These are phyloP conservation scores for Synergus umbraculus DNA, from an alignment of 2,888 invertebrate genomes.

Conservation along the genomic window DNA sequence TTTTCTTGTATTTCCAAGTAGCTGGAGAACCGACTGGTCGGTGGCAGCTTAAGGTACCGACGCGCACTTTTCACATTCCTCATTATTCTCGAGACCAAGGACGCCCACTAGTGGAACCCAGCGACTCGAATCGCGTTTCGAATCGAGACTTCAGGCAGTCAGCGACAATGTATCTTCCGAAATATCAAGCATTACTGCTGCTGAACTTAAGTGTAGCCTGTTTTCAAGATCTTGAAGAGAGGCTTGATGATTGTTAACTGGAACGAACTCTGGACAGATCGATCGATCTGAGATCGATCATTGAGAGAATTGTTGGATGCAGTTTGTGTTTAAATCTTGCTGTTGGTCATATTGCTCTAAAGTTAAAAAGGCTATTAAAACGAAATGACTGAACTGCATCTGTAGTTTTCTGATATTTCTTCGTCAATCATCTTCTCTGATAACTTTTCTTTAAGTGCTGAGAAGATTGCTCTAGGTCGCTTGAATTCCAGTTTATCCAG, in stretches of 20 bases:
- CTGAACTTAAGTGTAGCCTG: constrained; percentile 8
- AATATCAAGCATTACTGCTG: constrained; percentile 40
- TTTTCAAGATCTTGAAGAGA: background rate
- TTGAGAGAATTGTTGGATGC: background rate
- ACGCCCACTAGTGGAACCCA: constrained; percentile 50
- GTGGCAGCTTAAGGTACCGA: constrained; percentile 41
- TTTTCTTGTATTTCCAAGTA: constrained; percentile 18
- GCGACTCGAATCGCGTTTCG: constrained; percentile 28
- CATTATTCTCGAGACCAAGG: constrained; percentile 58
- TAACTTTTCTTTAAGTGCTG: background rate
- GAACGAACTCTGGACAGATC: background rate
- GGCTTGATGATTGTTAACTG: background rate
- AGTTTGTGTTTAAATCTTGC: background rate
- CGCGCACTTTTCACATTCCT: constrained; percentile 58
- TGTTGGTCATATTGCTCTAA: too few species aligned
- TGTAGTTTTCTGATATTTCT: background rate
- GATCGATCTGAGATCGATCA: background rate
- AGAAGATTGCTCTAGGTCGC: background rate
- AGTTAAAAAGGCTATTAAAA: too few species aligned
- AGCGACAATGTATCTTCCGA: constrained; percentile 52
- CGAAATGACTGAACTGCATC: too few species aligned
- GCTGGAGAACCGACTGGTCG: background rate
- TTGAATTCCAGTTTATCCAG: background rate
- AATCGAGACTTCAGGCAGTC: constrained; percentile 45
- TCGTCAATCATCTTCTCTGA: background rate